Evolutionary conservation across 2,797 vertebrate genomes (phyloP).

Genomic region (Allobates femoralis): DNA sequence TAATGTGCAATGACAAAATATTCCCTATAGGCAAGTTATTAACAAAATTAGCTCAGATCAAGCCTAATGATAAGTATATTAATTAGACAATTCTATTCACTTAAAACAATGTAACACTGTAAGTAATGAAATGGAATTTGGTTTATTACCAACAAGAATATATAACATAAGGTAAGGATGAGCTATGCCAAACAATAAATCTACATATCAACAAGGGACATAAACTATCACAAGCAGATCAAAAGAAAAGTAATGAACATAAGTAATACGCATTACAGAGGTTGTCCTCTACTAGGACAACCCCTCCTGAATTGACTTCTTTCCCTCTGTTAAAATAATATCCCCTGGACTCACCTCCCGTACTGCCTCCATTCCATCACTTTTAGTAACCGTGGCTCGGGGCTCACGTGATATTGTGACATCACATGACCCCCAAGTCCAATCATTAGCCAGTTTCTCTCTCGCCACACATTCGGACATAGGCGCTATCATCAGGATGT

Average conservation of each 20-base stretch:
- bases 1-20: conserved; percentile 22
- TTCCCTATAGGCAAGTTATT: conserved; percentile 26
- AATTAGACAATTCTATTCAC: conserved; percentile 18
- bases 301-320: too few species aligned
- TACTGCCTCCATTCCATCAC: too few species aligned
- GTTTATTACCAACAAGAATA: neutral
- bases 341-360: too few species aligned
- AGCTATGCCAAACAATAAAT: neutral
- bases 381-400: too few species aligned
- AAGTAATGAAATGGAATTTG: conserved; percentile 14
- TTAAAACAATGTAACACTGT: conserved; percentile 9
- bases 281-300: too few species aligned
- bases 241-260: neutral
- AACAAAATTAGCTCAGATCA: conserved; percentile 18
- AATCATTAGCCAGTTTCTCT: too few species aligned
- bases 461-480: too few species aligned
- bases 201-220: neutral
- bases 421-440: too few species aligned
- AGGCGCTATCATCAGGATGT: too few species aligned
- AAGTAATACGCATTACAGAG: too few species aligned
- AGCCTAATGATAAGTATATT: conserved; percentile 36
- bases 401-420: too few species aligned
- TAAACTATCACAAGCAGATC: neutral
- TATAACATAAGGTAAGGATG: neutral
- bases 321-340: too few species aligned